phyloP scores from a whole-genome alignment of 1,140 invertebrate species.

The Drosophila jambulina region DNA sequence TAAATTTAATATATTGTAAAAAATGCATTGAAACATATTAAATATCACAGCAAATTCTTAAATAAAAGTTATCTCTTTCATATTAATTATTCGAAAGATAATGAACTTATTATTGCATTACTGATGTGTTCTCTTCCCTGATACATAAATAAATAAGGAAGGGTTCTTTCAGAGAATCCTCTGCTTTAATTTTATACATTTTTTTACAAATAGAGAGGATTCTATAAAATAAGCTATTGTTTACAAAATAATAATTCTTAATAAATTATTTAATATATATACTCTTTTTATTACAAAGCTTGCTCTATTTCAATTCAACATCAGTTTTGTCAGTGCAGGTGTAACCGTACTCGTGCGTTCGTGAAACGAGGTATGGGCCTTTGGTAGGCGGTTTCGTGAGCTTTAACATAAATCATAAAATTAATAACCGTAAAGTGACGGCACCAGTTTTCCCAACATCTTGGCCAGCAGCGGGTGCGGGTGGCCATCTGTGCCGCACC shows the following conservation, averaged over 20 bases:
- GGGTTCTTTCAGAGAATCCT: background rate
- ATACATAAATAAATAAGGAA: background rate
- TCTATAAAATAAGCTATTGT: background rate
- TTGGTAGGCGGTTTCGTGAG: slow-evolving; percentile 66
- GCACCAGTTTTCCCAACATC: slow-evolving; percentile 73
- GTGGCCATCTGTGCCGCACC: slow-evolving; percentile 53
- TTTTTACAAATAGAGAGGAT: background rate
- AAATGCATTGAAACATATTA: background rate
- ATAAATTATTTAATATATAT: too few relatives aligned
- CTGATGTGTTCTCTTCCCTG: too few relatives aligned
- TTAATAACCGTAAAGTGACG: slow-evolving; percentile 84
- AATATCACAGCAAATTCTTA: background rate
- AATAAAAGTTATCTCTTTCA: too few relatives aligned
- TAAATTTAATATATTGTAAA: accelerated
- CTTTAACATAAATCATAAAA: slow-evolving; percentile 84
- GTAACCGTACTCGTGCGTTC: slow-evolving; percentile 20
- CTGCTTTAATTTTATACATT: too few relatives aligned
- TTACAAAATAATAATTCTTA: background rate
- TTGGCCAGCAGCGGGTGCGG: slow-evolving; percentile 67
- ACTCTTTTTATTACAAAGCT: background rate
- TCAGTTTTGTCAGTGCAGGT: background rate
- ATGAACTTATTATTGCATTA: background rate
- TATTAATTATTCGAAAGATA: too few relatives aligned
- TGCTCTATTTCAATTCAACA: too few relatives aligned
- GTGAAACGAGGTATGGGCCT: slow-evolving; percentile 16